Base-by-base conservation (phyloP, 1,140 invertebrate species). In the Panagrolaimus sp. region DNA sequence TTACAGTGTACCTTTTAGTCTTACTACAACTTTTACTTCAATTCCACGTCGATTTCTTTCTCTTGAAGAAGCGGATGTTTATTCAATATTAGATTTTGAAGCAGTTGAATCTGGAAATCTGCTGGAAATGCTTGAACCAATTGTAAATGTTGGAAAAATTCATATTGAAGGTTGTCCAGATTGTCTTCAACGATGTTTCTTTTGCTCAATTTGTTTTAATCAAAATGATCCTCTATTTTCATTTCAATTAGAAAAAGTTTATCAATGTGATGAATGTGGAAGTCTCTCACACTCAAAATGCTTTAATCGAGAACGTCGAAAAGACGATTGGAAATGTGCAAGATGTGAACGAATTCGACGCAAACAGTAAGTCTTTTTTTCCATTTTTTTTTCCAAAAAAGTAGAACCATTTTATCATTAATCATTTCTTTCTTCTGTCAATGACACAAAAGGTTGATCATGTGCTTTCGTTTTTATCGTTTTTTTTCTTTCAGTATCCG, bases 221-320 rank as follows among this genome's bases (percentile, higher is more conserved):
- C 46, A 68, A 17, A 65, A 72, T 21, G 65, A 70, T 15, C 32
- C 79, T 15, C 28, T 79, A 4, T 79, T 81, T 62, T 77, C 77
- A 9, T 79, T 79, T 38, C 77, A 79, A 76, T 17, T 81, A 24
- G 71, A 77, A 17, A 55, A 65, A 38, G 66, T 69, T n/a, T 74
- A 73, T 63, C 66, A 71, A 55, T 78, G 76, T 24, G 68, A 69
- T 38, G 58, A 52, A 15, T 79, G 74, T 43, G 69, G 73, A 10
- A 45, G 26, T 14, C 43, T 78, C 2, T 45, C 24, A 17, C 75
- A 79, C 21, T 26, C 43, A 24, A 72, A 77, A 52, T 77, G 76
- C 26, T 67, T 77, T n/a, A 71, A 72, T 8, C n/a, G 24, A 8
- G 67, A 74, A 46, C 21, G 71, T 52, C 5, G 14, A 7, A 73